A percentile compares a stretch with the other conserved stretches of the same genome.
phyloP scores from a whole-genome alignment of 2,113 vertebrate species.

The Psittacara wagleri region DNA sequence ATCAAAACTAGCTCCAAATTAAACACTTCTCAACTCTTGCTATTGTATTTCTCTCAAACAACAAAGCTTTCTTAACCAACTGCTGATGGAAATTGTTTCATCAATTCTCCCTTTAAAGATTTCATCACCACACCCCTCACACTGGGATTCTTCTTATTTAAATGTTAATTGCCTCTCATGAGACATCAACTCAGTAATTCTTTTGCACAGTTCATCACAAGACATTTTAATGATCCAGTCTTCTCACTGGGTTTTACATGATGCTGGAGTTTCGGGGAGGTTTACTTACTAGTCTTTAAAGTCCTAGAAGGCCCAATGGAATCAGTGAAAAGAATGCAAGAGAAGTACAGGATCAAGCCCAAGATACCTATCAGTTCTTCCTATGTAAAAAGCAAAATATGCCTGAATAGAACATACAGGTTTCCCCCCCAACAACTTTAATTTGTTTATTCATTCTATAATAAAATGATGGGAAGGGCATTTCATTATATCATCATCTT shows the following conservation, averaged over 20 bases:
- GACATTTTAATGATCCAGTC: neutral
- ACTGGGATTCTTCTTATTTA: slow-evolving; percentile 11
- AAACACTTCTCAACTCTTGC: neutral
- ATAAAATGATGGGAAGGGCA: neutral
- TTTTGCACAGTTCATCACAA: neutral
- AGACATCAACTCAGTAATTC: slow-evolving; percentile 18
- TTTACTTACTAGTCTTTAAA: neutral
- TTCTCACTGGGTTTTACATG: neutral
- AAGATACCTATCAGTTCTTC: neutral
- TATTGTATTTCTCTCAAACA: neutral
- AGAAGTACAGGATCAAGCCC: neutral
- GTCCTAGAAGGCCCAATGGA: neutral
- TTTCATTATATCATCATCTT: neutral
- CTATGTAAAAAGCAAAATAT: neutral
- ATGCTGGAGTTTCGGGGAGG: neutral
- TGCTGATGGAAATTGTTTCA: slow-evolving; percentile 71
- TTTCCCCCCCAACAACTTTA: neutral
- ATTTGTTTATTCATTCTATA: neutral
- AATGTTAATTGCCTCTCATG: slow-evolving; percentile 71
- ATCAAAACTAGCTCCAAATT: neutral
- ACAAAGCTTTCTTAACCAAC: neutral
- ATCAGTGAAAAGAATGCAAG: neutral
- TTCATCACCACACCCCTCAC: slow-evolving; percentile 16
- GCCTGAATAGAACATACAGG: neutral
- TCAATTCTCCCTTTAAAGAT: slow-evolving; percentile 38